Percentiles rank a stretch among this genome's conserved stretches.
Conservation (phyloP, 1,140 invertebrate genomes). For the Nylanderia fulva region DNA sequence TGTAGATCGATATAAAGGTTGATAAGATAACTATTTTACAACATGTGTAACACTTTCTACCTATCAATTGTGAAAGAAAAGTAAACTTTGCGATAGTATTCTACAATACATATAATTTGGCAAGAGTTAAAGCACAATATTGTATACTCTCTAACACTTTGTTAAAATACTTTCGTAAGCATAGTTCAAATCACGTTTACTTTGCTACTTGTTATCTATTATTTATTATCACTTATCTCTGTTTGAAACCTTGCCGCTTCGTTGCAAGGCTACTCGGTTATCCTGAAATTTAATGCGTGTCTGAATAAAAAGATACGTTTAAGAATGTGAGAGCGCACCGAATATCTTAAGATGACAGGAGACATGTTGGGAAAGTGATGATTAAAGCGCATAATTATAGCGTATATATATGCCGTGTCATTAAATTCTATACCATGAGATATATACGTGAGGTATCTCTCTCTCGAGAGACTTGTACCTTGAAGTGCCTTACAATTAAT, state of each 20-base stretch:
- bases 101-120: neutral
- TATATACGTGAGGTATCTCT: neutral
- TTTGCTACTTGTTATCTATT: neutral
- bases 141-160: neutral
- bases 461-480: neutral
- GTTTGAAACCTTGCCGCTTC: neutral
- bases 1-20: neutral
- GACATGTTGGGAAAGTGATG: constrained; percentile 16
- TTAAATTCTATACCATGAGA: constrained; percentile 34
- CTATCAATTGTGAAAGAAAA: neutral
- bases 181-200: neutral
- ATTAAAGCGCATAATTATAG: neutral
- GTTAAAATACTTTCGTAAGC: neutral
- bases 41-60: neutral
- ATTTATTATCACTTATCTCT: neutral
- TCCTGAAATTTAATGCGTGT: neutral
- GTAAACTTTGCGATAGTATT: neutral
- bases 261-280: neutral
- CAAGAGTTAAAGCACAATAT: neutral
- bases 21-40: neutral
- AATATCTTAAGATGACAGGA: neutral
- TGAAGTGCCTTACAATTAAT: neutral
- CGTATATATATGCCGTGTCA: constrained; percentile 1
- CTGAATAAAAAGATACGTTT: neutral
- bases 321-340: neutral